phyloP scores from a whole-genome alignment of 2,797 vertebrate species.

The Catostomus latipinnis region DNA sequence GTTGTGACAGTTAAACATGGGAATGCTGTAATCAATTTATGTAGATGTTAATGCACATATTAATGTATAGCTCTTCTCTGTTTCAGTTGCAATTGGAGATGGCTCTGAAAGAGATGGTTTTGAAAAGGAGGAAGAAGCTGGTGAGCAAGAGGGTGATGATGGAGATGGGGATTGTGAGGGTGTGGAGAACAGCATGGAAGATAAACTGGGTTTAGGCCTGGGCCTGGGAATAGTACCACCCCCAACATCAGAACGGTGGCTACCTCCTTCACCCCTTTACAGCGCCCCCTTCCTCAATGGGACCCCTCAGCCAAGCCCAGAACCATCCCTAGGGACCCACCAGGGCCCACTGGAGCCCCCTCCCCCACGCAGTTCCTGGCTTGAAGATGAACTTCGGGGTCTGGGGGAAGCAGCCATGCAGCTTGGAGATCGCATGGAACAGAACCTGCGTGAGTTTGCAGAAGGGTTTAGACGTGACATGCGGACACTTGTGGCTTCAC shows the following conservation, averaged over 20 bases:
- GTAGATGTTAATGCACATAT: not conserved
- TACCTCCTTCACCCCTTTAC: constrained; percentile 84
- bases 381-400: constrained; percentile 82
- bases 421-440: constrained; percentile 81
- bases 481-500: constrained; percentile 80
- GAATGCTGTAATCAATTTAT: not conserved
- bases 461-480: constrained; percentile 81
- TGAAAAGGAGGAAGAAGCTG: constrained; percentile 80
- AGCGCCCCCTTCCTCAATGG: constrained; percentile 84
- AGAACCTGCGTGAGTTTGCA: constrained; percentile 78
- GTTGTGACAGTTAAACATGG: not conserved
- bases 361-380: constrained; percentile 77
- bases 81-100: constrained; percentile 74
- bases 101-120: constrained; percentile 79
- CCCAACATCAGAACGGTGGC: constrained; percentile 81
- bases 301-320: constrained; percentile 81
- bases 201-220: constrained; percentile 80
- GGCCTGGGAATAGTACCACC: constrained; percentile 81
- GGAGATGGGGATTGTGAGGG: constrained; percentile 77
- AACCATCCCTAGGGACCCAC: constrained; percentile 79
- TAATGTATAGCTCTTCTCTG: constrained; percentile 18
- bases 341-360: constrained; percentile 79
- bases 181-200: constrained; percentile 81
- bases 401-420: constrained; percentile 81
- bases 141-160: constrained; percentile 76